Conservation (phyloP, 1,140 invertebrate genomes). For the Cyclargus thomasi region DNA sequence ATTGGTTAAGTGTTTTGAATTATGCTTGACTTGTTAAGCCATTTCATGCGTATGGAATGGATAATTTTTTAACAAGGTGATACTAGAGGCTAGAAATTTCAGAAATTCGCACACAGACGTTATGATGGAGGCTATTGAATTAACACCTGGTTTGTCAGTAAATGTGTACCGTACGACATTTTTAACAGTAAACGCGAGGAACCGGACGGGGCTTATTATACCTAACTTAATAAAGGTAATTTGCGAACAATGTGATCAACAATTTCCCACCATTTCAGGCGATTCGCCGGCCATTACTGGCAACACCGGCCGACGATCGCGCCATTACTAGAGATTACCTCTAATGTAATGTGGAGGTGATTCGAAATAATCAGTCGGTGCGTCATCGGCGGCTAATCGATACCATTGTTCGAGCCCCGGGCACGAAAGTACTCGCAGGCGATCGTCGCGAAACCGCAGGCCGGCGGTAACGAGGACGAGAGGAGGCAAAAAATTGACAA, state of each 20-base stretch:
- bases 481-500: slow-evolving; percentile 39
- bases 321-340: slow-evolving; percentile 66
- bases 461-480: slow-evolving; percentile 28
- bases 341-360: slow-evolving; percentile 69
- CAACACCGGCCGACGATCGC: slow-evolving; percentile 52
- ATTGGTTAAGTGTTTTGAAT: no score
- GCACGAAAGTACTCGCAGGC: slow-evolving; percentile 15
- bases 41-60: no score
- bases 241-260: slow-evolving; percentile 18
- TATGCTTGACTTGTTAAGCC: no score
- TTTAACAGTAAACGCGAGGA: background rate
- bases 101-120: no score
- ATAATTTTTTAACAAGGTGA: no score
- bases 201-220: background rate
- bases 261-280: slow-evolving; percentile 46
- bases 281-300: slow-evolving; percentile 39
- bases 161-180: background rate
- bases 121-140: no score
- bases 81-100: no score
- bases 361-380: slow-evolving; percentile 69
- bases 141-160: no score
- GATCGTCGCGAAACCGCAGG: slow-evolving; percentile 28
- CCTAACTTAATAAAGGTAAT: slow-evolving; percentile 5
- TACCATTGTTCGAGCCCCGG: slow-evolving; percentile 34
- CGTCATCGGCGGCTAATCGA: slow-evolving; percentile 55